A percentile compares a stretch with the other conserved stretches of the same genome.
Conservation (phyloP, 2,888 invertebrate genomes). For the Tryphoninae sp. region DNA sequence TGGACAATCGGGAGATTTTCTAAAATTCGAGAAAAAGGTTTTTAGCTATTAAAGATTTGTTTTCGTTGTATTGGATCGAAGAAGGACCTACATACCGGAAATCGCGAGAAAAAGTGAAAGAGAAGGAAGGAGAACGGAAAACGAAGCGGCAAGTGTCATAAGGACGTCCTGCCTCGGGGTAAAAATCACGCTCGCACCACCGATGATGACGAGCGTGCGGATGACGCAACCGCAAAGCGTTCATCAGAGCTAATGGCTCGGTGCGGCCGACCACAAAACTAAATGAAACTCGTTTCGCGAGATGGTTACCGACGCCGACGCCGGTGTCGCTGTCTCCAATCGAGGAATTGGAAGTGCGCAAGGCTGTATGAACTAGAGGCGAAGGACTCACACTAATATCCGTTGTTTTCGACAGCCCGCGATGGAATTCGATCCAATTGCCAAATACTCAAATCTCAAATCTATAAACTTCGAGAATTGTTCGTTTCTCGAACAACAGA, state of each 20-base stretch:
- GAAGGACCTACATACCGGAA: slow-evolving; percentile 11
- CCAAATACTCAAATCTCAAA: neutral
- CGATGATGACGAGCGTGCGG: slow-evolving; percentile 59
- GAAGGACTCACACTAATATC: slow-evolving; percentile 6
- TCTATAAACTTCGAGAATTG: neutral
- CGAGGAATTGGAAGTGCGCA: slow-evolving; percentile 61
- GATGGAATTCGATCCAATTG: neutral
- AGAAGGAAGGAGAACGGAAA: slow-evolving; percentile 14
- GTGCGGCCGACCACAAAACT: slow-evolving; percentile 67
- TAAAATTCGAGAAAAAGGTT: too few relatives aligned
- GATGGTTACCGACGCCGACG: slow-evolving; percentile 57
- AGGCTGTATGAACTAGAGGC: slow-evolving; percentile 3
- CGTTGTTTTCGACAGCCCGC: slow-evolving; percentile 2
- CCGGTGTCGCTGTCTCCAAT: slow-evolving; percentile 31
- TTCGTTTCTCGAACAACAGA: neutral
- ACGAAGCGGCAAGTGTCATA: slow-evolving; percentile 22
- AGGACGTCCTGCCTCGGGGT: slow-evolving; percentile 23
- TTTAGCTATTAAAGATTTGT: neutral
- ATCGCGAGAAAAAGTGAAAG: slow-evolving; percentile 35
- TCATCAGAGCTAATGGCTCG: slow-evolving; percentile 71
- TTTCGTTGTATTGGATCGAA: slow-evolving; percentile 1
- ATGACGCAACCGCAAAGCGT: slow-evolving; percentile 71
- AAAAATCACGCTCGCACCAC: slow-evolving; percentile 36
- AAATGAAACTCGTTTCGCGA: slow-evolving; percentile 70
- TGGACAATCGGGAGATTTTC: too few relatives aligned